Percentiles rank a stretch among this genome's conserved stretches.
Evolutionary conservation across 2,797 vertebrate species (phyloP).

Genomic region (Falco novaeseelandiae): DNA sequence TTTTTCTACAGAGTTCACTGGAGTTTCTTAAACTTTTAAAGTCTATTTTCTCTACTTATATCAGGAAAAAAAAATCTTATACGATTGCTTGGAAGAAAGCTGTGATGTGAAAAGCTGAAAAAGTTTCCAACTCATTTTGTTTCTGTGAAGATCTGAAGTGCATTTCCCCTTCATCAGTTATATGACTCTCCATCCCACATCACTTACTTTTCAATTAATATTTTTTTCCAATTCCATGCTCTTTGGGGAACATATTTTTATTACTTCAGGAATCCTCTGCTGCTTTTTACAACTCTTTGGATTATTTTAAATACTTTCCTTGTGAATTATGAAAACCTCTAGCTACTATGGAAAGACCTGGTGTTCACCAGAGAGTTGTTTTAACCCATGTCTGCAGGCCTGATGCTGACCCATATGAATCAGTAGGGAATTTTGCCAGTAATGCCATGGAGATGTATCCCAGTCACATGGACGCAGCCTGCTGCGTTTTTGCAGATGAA

Average conservation of each 20-base stretch:
- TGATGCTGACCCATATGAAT: not conserved
- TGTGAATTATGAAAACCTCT: not conserved
- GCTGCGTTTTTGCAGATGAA: not conserved
- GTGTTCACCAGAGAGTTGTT: not conserved
- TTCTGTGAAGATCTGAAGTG: not conserved
- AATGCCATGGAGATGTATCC: not conserved
- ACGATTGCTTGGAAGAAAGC: not conserved
- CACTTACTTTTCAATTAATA: conserved; percentile 36
- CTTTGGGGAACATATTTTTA: conserved; percentile 33
- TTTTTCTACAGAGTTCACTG: not conserved
- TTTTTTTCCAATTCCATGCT: conserved; percentile 9
- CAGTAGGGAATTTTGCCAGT: not conserved
- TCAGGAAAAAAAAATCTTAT: not conserved
- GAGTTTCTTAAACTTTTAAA: not conserved
- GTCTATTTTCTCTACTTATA: not conserved
- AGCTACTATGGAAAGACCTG: not conserved
- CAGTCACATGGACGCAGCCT: not conserved
- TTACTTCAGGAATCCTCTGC: conserved; percentile 39
- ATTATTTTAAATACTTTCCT: conserved; percentile 21
- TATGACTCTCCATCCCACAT: not conserved
- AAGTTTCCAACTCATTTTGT: not conserved
- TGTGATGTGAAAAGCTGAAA: not conserved
- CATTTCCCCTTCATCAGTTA: not conserved
- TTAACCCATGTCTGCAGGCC: not conserved
- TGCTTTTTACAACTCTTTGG: not conserved